Evolutionary conservation across 2,797 vertebrate genomes (phyloP).

Genomic region (Notamacropus eugenii): DNA sequence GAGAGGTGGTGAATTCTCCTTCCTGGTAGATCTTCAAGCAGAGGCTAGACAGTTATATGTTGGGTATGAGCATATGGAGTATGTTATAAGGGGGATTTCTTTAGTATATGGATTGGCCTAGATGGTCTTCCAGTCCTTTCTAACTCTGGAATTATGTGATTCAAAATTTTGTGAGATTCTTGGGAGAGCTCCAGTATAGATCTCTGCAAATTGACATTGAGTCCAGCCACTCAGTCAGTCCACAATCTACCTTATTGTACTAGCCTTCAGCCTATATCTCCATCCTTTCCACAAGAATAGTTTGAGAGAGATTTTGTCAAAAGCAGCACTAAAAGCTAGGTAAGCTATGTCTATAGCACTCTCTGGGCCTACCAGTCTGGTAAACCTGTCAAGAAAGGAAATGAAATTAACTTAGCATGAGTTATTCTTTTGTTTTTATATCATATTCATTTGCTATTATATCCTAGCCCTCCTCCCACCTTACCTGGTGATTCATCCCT

Average conservation of each 20-base stretch:
- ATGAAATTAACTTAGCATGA: neutral
- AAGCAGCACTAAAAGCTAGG: neutral
- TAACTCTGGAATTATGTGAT: neutral
- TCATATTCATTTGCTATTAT: neutral
- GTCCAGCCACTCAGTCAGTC: neutral
- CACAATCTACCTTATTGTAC: neutral
- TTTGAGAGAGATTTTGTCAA: neutral
- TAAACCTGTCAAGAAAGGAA: neutral
- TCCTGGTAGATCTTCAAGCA: neutral
- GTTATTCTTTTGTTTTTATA: neutral
- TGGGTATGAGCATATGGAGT: neutral
- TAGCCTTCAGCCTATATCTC: neutral
- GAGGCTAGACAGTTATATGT: neutral
- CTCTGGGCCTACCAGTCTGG: neutral
- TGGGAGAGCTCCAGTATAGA: neutral
- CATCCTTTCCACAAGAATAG: neutral
- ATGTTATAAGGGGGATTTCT: neutral
- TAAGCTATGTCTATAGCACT: neutral
- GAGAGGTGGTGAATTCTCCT: neutral
- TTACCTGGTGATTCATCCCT: neutral
- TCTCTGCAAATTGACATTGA: neutral
- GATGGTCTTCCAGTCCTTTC: neutral
- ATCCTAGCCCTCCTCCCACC: neutral
- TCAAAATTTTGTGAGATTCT: neutral
- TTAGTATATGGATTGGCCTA: neutral